Conservation (phyloP, 2,113 vertebrate genomes). For the Corythoichthys haematopterus region DNA sequence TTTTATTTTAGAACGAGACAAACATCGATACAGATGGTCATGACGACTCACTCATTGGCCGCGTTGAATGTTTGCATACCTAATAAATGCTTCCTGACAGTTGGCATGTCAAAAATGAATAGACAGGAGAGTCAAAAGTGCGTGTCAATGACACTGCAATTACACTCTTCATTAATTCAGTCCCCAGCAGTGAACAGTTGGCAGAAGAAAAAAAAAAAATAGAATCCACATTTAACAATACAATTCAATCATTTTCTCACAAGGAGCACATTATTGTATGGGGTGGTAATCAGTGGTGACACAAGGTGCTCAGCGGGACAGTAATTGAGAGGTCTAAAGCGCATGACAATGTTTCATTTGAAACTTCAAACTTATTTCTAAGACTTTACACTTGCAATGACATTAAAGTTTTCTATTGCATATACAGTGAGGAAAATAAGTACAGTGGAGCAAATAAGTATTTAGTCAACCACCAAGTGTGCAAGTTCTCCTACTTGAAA, state of each 20-base stretch:
- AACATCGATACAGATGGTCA: conserved; percentile 47
- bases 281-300: conserved; percentile 45
- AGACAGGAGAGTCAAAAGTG: conserved; percentile 40
- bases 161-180: conserved; percentile 53
- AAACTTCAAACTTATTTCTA: conserved; percentile 20
- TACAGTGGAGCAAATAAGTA: too few species aligned
- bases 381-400: background rate
- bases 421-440: too few species aligned
- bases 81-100: conserved; percentile 50
- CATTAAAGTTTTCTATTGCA: background rate
- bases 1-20: conserved; percentile 3
- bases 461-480: too few species aligned
- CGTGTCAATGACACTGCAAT: conserved; percentile 41
- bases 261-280: conserved; percentile 12
- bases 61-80: conserved; percentile 31
- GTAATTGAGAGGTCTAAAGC: conserved; percentile 39
- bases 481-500: too few species aligned
- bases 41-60: conserved; percentile 29
- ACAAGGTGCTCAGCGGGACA: conserved; percentile 37
- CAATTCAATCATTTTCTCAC: conserved; percentile 43
- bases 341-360: conserved; percentile 15
- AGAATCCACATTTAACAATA: conserved; percentile 21
- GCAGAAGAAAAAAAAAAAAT: conserved; percentile 14
- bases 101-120: conserved; percentile 39
- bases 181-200: conserved; percentile 47